Conservation (phyloP, 1,140 invertebrate species). For the Portunus trituberculatus region DNA sequence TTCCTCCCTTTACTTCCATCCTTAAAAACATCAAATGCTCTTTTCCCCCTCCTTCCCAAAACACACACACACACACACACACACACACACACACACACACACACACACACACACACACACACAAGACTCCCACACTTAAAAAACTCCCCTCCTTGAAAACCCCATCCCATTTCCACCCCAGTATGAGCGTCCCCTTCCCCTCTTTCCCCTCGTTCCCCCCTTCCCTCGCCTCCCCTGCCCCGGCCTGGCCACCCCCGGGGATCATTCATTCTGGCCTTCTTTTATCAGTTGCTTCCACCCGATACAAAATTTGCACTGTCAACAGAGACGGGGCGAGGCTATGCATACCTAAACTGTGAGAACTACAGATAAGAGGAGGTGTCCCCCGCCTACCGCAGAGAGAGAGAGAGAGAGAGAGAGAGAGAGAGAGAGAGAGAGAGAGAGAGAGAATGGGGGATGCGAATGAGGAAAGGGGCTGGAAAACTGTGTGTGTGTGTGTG, state of each 20-base stretch:
- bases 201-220: background rate
- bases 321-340: conserved; percentile 64
- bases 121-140: background rate
- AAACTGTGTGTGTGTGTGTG: background rate
- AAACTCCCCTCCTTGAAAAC: background rate
- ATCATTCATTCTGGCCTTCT: conserved; percentile 71
- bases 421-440: background rate
- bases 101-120: background rate
- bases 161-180: no score
- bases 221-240: background rate
- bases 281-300: conserved; percentile 74
- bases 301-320: conserved; percentile 76
- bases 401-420: background rate
- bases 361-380: conserved; percentile 58
- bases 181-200: background rate
- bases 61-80: background rate
- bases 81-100: background rate
- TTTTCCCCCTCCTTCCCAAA: background rate
- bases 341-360: conserved; percentile 71
- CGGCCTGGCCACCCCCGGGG: background rate
- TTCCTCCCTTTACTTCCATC: background rate
- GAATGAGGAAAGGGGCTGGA: background rate
- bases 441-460: background rate
- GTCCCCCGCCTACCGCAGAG: background rate
- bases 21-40: background rate